Base-by-base conservation (phyloP, 2,113 vertebrate species). In the Danionella cerebrum region DNA sequence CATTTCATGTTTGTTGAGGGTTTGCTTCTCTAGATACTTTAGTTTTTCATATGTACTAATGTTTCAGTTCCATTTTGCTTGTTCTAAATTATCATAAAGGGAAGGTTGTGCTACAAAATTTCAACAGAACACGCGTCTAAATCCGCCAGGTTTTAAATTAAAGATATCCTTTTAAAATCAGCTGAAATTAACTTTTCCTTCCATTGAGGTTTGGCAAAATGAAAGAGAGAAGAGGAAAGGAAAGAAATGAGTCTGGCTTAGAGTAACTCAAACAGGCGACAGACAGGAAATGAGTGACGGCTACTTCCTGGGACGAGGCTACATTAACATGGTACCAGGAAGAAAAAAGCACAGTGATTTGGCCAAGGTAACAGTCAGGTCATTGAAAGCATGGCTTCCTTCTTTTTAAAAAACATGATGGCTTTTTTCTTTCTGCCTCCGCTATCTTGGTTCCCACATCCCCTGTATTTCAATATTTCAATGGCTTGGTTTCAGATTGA, bases 211-310 rank as follows among this genome's bases (percentile, higher is more conserved):
- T 87, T 84, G 91, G 86, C 69, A 70, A 82, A 72, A 64, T 36
- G 87, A 74, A 50, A 35, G 21, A 42, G 42, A 74, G 71, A 74
- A 75, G 6, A 62, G 71, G 88, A 89, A 88, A 85, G 51, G 86
- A 88, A 73, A 51, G 62, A 9, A 27, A 27, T 74, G 76, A 78
- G 72, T 73, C 72, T 71, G 89, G 89, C 87, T 90, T 90, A 87
- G 90, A 83, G 82, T 97, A 96, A 97, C 96, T 98, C 90, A 94
- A 96, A 94, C 92, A 97, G 93, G 93, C 92, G 91, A 95, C 92
- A 95, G 94, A 94, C 94, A 97, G 96, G 96, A 97, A 98, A 97
- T 94, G 92, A 97, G 92, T 90, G 89, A 92, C 88, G 90, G 90
- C 89, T 83, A 90, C 90, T 92, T 94, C 92, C 91, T 93, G 91